Evolutionary conservation across 2,113 vertebrate species (phyloP).

Genomic region (Heteronetta atricapilla): DNA sequence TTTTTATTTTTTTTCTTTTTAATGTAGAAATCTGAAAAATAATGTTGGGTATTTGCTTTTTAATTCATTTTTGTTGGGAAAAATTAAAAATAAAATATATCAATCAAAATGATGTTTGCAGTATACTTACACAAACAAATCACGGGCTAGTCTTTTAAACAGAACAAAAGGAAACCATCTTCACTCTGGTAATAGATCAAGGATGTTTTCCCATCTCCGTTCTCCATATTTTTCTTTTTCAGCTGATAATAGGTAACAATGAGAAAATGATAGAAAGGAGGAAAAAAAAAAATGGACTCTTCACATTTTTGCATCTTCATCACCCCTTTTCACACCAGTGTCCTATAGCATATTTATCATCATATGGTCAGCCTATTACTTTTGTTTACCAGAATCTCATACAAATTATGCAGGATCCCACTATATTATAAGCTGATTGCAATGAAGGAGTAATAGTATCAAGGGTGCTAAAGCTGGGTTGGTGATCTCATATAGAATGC

Average conservation of each 20-base stretch:
- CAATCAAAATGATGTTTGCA: neutral
- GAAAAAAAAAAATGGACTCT: neutral
- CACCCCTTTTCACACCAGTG: neutral
- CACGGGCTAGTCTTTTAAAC: neutral
- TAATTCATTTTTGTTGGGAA: neutral
- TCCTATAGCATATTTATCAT: neutral
- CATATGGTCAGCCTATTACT: neutral
- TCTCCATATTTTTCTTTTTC: neutral
- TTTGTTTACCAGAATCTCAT: neutral
- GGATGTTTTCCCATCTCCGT: neutral
- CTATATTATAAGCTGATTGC: neutral
- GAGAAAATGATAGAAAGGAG: neutral
- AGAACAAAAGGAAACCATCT: neutral
- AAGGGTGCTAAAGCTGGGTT: neutral
- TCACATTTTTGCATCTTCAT: neutral
- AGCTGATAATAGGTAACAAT: neutral
- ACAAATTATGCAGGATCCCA: neutral
- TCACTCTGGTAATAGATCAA: neutral
- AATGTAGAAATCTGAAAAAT: neutral
- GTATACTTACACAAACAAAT: neutral
- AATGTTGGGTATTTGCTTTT: neutral
- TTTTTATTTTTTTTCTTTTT: neutral
- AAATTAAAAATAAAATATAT: neutral
- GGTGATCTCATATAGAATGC: neutral
- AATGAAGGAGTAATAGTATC: neutral